Percentiles rank a stretch among this genome's conserved stretches.
These are phyloP conservation scores for Brotula barbata DNA, from an alignment of 2,797 vertebrate species.

Conservation along the genomic window DNA sequence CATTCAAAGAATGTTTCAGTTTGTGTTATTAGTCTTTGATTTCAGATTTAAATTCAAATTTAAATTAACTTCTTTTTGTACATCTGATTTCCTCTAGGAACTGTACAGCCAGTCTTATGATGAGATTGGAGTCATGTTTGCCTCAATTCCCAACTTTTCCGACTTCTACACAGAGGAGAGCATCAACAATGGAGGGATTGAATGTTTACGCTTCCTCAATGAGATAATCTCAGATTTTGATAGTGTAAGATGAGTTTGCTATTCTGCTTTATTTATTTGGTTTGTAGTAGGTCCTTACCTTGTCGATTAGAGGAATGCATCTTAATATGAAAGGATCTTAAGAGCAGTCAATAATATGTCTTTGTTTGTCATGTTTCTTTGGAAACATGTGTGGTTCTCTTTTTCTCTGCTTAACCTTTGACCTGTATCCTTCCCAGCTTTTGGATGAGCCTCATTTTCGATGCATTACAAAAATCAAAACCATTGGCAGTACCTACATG, in stretches of 20 bases:
- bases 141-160: slow-evolving; percentile 95
- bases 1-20: background rate
- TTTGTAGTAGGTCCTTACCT: no score
- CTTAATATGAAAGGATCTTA: no score
- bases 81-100: slow-evolving; percentile 77
- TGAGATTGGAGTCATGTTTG: slow-evolving; percentile 98
- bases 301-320: no score
- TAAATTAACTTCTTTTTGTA: background rate
- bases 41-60: no score
- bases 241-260: slow-evolving; percentile 77
- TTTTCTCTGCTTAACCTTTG: background rate
- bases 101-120: slow-evolving; percentile 96
- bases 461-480: slow-evolving; percentile 97
- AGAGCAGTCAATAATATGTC: no score
- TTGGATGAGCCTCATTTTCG: slow-evolving; percentile 94
- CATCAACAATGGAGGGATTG: slow-evolving; percentile 97
- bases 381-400: background rate
- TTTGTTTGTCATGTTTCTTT: no score
- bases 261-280: background rate
- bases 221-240: slow-evolving; percentile 99
- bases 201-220: slow-evolving; percentile 96
- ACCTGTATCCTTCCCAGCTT: slow-evolving; percentile 76
- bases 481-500: slow-evolving; percentile 98
- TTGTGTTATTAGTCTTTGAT: background rate
- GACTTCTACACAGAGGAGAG: slow-evolving; percentile 98